Conservation (phyloP, 2,797 vertebrate genomes). For the Enteromius treurensis region DNA sequence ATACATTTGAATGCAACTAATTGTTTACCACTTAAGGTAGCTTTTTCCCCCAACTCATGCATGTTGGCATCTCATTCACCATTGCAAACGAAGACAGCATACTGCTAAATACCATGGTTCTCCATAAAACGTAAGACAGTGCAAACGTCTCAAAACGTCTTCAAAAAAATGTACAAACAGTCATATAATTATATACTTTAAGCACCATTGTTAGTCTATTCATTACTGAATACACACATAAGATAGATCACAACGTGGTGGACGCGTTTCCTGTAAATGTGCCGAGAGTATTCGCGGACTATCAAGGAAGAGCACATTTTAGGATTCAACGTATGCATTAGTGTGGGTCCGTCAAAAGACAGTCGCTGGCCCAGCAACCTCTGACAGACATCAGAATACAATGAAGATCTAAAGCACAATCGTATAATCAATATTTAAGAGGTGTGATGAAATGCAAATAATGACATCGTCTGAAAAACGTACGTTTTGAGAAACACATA, state of each 20-base stretch:
- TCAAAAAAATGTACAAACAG: slow-evolving; percentile 79
- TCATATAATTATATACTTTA: slow-evolving; percentile 75
- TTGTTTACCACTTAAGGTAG: slow-evolving; percentile 46
- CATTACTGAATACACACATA: slow-evolving; percentile 78
- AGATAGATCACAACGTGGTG: slow-evolving; percentile 68
- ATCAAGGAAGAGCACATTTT: slow-evolving; percentile 31
- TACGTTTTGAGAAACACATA: slow-evolving; percentile 4
- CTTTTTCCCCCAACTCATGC: slow-evolving; percentile 66
- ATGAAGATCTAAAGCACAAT: slow-evolving; percentile 19
- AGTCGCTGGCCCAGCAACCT: neutral
- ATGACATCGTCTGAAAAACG: neutral
- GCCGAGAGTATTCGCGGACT: slow-evolving; percentile 32
- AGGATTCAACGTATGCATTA: neutral
- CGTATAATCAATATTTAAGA: slow-evolving; percentile 5
- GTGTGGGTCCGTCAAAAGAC: neutral
- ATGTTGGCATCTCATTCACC: slow-evolving; percentile 69
- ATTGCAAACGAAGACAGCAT: slow-evolving; percentile 64
- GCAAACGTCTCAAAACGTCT: slow-evolving; percentile 78
- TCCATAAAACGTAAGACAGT: slow-evolving; percentile 74
- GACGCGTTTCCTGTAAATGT: slow-evolving; percentile 66
- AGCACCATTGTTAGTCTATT: slow-evolving; percentile 84
- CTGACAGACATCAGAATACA: neutral
- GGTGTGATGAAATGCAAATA: neutral
- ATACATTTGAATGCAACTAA: slow-evolving; percentile 75
- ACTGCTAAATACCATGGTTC: slow-evolving; percentile 73